Evolutionary conservation across 2,797 vertebrate species (phyloP).

Genomic region (Acanthurus tractus): DNA sequence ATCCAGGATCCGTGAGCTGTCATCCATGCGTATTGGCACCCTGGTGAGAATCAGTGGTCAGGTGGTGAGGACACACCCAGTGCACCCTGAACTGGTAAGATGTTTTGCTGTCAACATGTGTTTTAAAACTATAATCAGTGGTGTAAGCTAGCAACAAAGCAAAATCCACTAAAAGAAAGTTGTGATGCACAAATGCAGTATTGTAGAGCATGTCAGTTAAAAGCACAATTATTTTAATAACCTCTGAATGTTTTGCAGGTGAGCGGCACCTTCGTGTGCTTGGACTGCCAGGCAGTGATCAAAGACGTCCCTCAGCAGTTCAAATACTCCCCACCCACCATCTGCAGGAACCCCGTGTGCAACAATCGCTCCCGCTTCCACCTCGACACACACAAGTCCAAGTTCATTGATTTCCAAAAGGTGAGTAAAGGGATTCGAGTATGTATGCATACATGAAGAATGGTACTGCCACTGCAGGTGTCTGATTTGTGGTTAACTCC

Average conservation of each 20-base stretch:
- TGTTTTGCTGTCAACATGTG: no score
- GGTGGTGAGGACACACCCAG: conserved; percentile 97
- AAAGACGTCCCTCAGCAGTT: conserved; percentile 98
- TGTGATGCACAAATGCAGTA: not conserved
- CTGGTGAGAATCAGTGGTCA: conserved; percentile 97
- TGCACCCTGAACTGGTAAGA: conserved; percentile 95
- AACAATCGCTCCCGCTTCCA: conserved; percentile 96
- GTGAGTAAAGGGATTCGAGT: conserved; percentile 66
- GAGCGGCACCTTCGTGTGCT: conserved; percentile 95
- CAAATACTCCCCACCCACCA: conserved; percentile 96
- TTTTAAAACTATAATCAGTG: not conserved
- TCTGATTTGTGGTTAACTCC: not conserved
- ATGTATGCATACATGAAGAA: accelerated
- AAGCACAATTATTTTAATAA: not conserved
- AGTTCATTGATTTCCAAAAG: conserved; percentile 98
- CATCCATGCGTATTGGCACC: conserved; percentile 93
- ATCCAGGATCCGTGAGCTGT: conserved; percentile 94
- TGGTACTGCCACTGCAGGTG: accelerated
- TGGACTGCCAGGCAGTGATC: conserved; percentile 96
- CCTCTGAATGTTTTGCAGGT: conserved; percentile 57
- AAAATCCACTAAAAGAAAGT: not conserved
- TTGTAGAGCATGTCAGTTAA: not conserved
- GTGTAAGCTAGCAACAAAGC: no score
- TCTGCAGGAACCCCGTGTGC: conserved; percentile 98
- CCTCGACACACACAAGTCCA: conserved; percentile 97